A percentile compares a stretch with the other conserved stretches of the same genome.
Conservation (phyloP, 35 echinoderm and acorn worm species). For the Heliocidaris erythrogramma region DNA sequence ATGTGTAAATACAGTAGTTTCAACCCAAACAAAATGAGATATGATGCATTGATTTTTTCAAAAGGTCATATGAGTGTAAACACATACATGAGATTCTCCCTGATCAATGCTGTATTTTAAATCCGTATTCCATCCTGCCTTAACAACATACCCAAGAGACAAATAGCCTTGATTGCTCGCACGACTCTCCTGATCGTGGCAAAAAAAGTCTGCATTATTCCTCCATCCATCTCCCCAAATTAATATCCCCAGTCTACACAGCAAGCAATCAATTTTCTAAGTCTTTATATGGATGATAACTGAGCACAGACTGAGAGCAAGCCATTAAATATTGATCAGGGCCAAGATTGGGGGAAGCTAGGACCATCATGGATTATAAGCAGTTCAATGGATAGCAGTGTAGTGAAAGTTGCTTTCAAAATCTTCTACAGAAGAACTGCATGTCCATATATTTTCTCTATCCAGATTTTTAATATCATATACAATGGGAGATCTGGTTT, state of each 20-base stretch:
- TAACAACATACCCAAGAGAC: neutral
- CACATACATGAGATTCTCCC: neutral
- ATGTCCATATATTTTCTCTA: too few species aligned
- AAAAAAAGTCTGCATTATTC: neutral
- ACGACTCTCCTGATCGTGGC: neutral
- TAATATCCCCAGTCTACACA: neutral
- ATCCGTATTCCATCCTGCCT: neutral
- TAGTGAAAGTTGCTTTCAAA: too few species aligned
- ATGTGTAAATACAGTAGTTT: too few species aligned
- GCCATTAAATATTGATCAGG: neutral
- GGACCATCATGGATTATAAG: neutral
- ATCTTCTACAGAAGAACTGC: too few species aligned
- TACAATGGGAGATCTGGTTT: too few species aligned
- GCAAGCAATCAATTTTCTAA: neutral
- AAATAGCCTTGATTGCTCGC: neutral
- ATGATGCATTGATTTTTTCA: neutral
- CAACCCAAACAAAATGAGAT: too few species aligned
- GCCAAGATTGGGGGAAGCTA: neutral
- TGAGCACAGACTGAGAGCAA: neutral
- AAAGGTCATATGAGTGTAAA: neutral
- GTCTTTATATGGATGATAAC: neutral
- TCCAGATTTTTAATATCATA: too few species aligned
- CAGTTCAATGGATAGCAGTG: neutral
- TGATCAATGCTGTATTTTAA: neutral
- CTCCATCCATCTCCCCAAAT: slow-evolving; percentile 1